Percentiles rank a stretch among this genome's conserved stretches.
Conservation (phyloP, 1,140 invertebrate genomes). For the Solen grandis region DNA sequence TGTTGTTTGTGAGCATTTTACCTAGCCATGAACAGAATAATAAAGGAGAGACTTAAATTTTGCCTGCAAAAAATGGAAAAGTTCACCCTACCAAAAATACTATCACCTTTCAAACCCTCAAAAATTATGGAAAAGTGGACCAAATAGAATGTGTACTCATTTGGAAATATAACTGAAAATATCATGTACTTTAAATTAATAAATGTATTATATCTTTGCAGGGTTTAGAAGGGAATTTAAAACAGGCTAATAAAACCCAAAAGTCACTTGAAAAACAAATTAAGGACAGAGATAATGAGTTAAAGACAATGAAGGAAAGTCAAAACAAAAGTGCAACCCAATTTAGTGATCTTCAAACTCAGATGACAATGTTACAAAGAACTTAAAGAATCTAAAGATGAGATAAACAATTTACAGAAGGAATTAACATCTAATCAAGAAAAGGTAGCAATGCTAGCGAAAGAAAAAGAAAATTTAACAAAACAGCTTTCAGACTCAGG, state of each 20-base stretch:
- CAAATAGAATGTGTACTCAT: neutral
- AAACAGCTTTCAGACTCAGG: neutral
- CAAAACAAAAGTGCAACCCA: conserved; percentile 2
- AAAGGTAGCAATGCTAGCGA: neutral
- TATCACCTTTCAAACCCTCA: neutral
- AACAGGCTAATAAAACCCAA: neutral
- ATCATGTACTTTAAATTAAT: neutral
- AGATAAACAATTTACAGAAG: conserved; percentile 17
- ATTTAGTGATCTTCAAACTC: conserved; percentile 4
- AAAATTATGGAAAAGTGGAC: neutral
- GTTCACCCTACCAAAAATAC: too few species aligned
- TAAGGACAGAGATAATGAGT: conserved; percentile 4
- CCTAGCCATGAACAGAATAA: too few species aligned
- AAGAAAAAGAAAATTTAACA: conserved; percentile 7
- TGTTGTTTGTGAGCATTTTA: too few species aligned
- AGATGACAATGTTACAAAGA: neutral
- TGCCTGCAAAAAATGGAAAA: too few species aligned
- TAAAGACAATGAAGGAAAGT: neutral
- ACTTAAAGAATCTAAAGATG: conserved; percentile 22
- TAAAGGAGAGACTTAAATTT: too few species aligned
- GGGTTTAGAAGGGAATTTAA: neutral
- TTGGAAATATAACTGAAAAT: neutral
- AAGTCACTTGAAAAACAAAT: conserved; percentile 22
- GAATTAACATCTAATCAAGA: conserved; percentile 8
- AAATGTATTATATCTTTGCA: neutral